A percentile compares a stretch with the other conserved stretches of the same genome.
phyloP scores from a whole-genome alignment of 1,140 invertebrate genomes.

The Zaprionus ghesquierei region DNA sequence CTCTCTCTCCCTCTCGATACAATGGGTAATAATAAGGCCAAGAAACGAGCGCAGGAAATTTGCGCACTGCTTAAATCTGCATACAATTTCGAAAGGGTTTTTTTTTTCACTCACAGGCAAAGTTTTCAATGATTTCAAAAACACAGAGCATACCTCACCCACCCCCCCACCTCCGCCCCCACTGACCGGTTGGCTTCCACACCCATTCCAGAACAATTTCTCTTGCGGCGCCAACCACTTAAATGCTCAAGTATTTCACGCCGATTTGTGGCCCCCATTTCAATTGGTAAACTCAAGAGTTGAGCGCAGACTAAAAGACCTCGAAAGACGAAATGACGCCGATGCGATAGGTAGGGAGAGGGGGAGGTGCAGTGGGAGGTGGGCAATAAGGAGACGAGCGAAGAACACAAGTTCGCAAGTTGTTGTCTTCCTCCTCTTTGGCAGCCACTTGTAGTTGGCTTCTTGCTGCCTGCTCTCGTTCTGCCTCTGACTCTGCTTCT shows the following conservation, averaged over 20 bases:
- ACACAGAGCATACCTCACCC: constrained; percentile 8
- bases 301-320: background rate
- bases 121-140: constrained; percentile 58
- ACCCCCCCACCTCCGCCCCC: background rate
- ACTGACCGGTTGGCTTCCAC: background rate
- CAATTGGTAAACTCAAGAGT: constrained; percentile 30
- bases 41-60: constrained; percentile 50
- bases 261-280: constrained; percentile 60
- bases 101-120: constrained; percentile 32
- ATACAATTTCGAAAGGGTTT: constrained; percentile 53
- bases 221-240: constrained; percentile 37
- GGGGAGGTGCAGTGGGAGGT: background rate
- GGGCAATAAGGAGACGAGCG: background rate
- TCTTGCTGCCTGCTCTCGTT: background rate
- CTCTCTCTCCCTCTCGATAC: constrained; percentile 25
- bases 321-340: background rate
- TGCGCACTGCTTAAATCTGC: constrained; percentile 50
- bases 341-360: constrained; percentile 16
- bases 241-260: constrained; percentile 68
- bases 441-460: background rate
- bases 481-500: background rate
- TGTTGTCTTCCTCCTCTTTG: constrained; percentile 31
- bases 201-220: background rate
- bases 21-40: constrained; percentile 54
- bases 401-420: constrained; percentile 36